These are phyloP conservation scores for Callipepla californica DNA, from an alignment of 2,113 vertebrate species.

Conservation along the genomic window DNA sequence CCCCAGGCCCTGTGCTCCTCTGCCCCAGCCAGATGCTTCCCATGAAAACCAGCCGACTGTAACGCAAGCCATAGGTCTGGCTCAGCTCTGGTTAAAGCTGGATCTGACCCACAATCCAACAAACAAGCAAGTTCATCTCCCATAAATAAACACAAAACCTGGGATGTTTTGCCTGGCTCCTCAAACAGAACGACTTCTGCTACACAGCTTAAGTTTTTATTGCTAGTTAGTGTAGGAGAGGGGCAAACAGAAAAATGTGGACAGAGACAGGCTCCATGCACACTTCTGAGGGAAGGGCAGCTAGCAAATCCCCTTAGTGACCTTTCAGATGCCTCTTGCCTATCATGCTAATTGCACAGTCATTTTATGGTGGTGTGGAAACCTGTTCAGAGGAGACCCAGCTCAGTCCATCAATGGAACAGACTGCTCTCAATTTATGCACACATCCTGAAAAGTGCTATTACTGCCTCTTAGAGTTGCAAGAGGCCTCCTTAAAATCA, in stretches of 20 bases:
- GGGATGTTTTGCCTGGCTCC: background rate
- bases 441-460: background rate
- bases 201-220: slow-evolving; percentile 2
- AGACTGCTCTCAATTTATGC: background rate
- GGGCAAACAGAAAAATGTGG: background rate
- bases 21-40: background rate
- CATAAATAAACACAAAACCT: slow-evolving; percentile 32
- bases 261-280: background rate
- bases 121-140: slow-evolving; percentile 1
- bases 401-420: background rate
- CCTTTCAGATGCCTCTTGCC: slow-evolving; percentile 11
- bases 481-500: background rate
- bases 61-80: background rate
- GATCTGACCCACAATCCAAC: slow-evolving; percentile 9
- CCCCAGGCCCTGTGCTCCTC: background rate
- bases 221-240: background rate
- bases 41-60: background rate
- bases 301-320: background rate
- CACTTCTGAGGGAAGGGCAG: background rate
- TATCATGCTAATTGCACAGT: background rate
- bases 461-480: background rate
- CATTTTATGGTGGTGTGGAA: background rate
- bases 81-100: background rate
- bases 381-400: background rate
- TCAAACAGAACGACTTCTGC: slow-evolving; percentile 20